These are phyloP conservation scores for Centrocercus urophasianus DNA, from an alignment of 2,113 vertebrate species.

Conservation along the genomic window DNA sequence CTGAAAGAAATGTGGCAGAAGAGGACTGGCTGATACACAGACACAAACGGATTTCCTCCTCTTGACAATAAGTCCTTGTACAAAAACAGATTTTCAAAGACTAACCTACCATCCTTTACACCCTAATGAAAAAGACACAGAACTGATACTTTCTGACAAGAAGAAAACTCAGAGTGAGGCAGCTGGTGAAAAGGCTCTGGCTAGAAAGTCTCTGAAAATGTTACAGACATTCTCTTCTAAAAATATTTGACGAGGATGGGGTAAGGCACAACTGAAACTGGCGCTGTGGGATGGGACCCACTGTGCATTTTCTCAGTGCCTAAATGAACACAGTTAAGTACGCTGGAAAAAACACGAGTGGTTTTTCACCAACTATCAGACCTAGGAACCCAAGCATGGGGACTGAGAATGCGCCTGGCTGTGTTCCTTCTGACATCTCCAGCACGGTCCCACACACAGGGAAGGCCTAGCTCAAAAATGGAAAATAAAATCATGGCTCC, in stretches of 20 bases:
- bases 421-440: not conserved
- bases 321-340: not conserved
- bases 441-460: not conserved
- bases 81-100: not conserved
- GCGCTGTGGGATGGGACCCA: not conserved
- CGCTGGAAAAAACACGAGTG: not conserved
- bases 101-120: not conserved
- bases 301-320: not conserved
- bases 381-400: not conserved
- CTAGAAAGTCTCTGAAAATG: not conserved
- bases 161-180: not conserved
- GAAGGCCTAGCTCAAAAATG: not conserved
- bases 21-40: not conserved
- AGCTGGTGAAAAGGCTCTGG: not conserved
- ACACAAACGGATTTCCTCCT: not conserved
- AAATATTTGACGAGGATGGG: not conserved
- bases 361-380: not conserved
- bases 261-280: not conserved
- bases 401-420: not conserved
- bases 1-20: constrained; percentile 58
- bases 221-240: not conserved
- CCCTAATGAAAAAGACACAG: not conserved
- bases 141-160: not conserved
- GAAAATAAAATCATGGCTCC: not conserved
- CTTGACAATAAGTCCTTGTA: not conserved